Evolutionary conservation across 2,888 invertebrate species (phyloP), one percentile per base, ranked within the genome.

Genomic region (Platycheirus albimanus): DNA sequence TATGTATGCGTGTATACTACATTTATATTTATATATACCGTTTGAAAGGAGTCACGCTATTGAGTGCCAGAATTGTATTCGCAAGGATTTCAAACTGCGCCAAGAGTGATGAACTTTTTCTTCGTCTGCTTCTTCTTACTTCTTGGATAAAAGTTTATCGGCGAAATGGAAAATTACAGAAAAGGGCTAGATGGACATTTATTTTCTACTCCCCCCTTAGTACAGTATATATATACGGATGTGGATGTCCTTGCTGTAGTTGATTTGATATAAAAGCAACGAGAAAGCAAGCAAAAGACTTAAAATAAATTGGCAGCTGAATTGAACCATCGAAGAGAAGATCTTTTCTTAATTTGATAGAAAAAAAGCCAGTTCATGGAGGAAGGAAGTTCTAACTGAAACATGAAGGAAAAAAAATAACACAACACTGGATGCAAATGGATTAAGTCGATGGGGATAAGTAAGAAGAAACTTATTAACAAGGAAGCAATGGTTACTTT

Each of bases 131-230:
- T 24, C 49, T 69, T 71, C 63, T n/a, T n/a, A n/a, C n/a, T n/a
- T n/a, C n/a, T n/a, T n/a, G 49, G 49, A 75, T 69, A 56, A 67
- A 33, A 75, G 75, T 80, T 80, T 80, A 75, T 80, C 72, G 67
- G 72, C 56, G 17, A 61, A 74, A 79, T 72, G 66, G 58, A 66
- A 64, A 78, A 52, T 52, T 52, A 28, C 13, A 17, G 24, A 38
- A 67, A 69, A 41, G 36, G 43, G 24, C 33, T 51, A 43, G 19
- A 67, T 66, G 78, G 66, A 78, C 66, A 67, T 67, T 56, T 63
- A 52, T 17, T 56, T 74, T 63, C 5, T n/a, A 30, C 28, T 51
- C 17, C 30, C 30, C 17, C 52, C 28, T 3, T 7, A 49, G 8
- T 7, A 49, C 2, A 24, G 13, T 24, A 3, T 13, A n/a, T n/a